These are phyloP conservation scores for Folsomia candida DNA, from an alignment of 2,888 invertebrate genomes.

Conservation along the genomic window DNA sequence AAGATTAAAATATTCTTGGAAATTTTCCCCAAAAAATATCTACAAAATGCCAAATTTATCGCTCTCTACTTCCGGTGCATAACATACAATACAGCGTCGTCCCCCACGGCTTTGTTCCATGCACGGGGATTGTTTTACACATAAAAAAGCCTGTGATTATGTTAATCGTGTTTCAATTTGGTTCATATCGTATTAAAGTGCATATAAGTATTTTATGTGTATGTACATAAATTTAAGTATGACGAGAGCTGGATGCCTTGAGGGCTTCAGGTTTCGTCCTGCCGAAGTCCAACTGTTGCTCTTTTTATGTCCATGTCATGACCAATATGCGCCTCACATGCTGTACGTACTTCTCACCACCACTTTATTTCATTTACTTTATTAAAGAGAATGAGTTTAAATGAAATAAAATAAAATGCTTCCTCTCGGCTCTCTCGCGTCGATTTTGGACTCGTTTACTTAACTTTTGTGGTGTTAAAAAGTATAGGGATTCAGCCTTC, in stretches of 20 bases:
- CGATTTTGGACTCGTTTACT: background rate
- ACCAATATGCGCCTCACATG: no score
- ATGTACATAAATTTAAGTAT: no score
- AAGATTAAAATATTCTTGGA: background rate
- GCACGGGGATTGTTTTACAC: background rate
- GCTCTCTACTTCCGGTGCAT: background rate
- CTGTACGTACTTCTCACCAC: background rate
- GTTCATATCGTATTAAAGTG: no score
- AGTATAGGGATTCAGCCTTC: background rate
- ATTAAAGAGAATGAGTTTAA: background rate
- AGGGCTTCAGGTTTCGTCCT: background rate
- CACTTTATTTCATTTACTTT: background rate
- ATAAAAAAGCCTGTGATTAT: background rate
- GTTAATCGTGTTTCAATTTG: background rate
- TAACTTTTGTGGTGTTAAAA: background rate
- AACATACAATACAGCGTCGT: background rate
- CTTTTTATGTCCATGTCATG: no score
- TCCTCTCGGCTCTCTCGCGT: background rate
- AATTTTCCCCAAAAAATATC: background rate
- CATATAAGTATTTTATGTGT: no score
- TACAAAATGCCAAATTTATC: background rate
- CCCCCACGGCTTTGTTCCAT: background rate
- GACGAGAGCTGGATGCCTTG: no score
- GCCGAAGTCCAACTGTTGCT: background rate
- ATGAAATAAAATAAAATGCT: background rate